phyloP scores from a whole-genome alignment of 2,113 vertebrate species.

The Numenius arquata region DNA sequence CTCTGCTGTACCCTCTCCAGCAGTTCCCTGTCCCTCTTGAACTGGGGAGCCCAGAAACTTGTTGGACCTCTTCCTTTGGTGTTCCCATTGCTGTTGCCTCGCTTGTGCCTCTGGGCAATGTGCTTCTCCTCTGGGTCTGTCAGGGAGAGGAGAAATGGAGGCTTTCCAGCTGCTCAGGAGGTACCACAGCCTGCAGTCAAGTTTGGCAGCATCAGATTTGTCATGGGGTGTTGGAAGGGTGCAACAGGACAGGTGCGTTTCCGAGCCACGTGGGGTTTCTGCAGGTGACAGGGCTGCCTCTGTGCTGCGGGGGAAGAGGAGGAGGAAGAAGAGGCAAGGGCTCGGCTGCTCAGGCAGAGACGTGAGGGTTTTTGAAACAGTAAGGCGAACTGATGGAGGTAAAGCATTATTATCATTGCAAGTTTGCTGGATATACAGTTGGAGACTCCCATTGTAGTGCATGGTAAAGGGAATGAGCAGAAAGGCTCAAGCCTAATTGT shows the following conservation, averaged over 20 bases:
- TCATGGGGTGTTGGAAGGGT: fast-evolving
- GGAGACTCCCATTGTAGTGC: background rate
- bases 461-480: background rate
- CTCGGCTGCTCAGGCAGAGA: background rate
- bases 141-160: background rate
- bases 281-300: background rate
- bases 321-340: background rate
- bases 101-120: fast-evolving
- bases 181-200: background rate
- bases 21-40: too few relatives aligned
- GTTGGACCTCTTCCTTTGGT: background rate
- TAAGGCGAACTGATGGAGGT: background rate
- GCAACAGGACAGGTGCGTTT: background rate
- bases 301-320: background rate
- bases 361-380: background rate
- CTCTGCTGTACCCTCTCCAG: too few relatives aligned
- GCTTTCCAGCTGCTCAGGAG: background rate
- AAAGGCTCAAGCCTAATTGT: background rate
- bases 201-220: background rate
- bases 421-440: background rate
- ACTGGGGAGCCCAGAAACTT: too few relatives aligned
- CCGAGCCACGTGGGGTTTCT: background rate
- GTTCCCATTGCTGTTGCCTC: background rate
- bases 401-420: background rate
- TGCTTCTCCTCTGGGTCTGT: background rate